These are phyloP conservation scores for Grammomys dolichurus DNA, from an alignment of 2,113 vertebrate genomes.

Conservation along the genomic window DNA sequence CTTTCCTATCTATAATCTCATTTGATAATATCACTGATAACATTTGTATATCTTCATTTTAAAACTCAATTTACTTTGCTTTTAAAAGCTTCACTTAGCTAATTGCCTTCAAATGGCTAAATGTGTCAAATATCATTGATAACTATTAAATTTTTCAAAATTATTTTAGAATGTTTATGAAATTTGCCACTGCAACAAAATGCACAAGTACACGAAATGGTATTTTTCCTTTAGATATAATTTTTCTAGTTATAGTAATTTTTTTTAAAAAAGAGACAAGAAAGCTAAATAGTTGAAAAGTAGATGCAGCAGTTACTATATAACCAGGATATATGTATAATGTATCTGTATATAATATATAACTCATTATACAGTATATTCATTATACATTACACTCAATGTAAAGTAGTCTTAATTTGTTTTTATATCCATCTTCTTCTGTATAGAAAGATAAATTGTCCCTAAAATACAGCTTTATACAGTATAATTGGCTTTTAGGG, in stretches of 20 bases:
- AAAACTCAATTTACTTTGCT: slow-evolving; percentile 64
- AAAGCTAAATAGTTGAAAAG: slow-evolving; percentile 45
- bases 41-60: slow-evolving; percentile 61
- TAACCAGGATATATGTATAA: slow-evolving; percentile 47
- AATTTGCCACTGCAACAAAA: slow-evolving; percentile 69
- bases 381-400: slow-evolving; percentile 48
- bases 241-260: slow-evolving; percentile 50
- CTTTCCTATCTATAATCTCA: slow-evolving; percentile 32
- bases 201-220: slow-evolving; percentile 1
- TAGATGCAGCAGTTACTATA: slow-evolving; percentile 56
- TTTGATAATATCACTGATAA: slow-evolving; percentile 58
- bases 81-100: slow-evolving; percentile 60
- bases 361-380: slow-evolving; percentile 53
- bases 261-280: slow-evolving; percentile 37
- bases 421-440: slow-evolving; percentile 37
- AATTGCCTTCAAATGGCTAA: slow-evolving; percentile 58
- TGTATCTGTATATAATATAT: slow-evolving; percentile 28
- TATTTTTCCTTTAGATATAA: slow-evolving; percentile 65
- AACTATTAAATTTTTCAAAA: slow-evolving; percentile 56
- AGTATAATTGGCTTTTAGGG: slow-evolving; percentile 56
- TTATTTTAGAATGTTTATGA: slow-evolving; percentile 54
- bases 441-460: slow-evolving; percentile 61
- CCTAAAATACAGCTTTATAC: slow-evolving; percentile 57
- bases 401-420: slow-evolving; percentile 32
- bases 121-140: slow-evolving; percentile 45